Evolutionary conservation across 2,888 invertebrate species (phyloP).

Genomic region (Chrysodeixis includens): DNA sequence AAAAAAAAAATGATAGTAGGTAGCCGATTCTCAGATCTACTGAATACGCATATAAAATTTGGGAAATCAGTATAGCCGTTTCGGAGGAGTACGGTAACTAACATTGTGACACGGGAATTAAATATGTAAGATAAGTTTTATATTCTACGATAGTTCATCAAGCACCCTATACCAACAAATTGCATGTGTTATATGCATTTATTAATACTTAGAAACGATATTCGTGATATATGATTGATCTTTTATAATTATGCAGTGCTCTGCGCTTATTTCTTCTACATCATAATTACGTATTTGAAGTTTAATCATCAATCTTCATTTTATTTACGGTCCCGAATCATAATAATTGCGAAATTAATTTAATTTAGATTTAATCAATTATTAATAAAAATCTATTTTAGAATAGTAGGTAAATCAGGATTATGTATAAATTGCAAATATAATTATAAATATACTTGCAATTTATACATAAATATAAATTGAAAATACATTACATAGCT

Average conservation of each 20-base stretch:
- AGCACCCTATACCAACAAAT: conserved; percentile 45
- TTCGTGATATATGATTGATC: conserved; percentile 56
- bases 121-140: background rate
- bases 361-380: background rate
- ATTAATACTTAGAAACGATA: conserved; percentile 48
- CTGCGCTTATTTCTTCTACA: conserved; percentile 26
- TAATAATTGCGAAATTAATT: background rate
- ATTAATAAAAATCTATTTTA: too few relatives aligned
- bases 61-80: too few relatives aligned
- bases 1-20: too few relatives aligned
- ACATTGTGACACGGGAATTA: too few relatives aligned
- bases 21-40: too few relatives aligned
- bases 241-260: conserved; percentile 40
- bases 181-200: conserved; percentile 47
- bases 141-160: background rate
- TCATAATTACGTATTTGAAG: conserved; percentile 31
- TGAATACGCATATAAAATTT: too few relatives aligned
- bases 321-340: conserved; percentile 11
- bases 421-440: too few relatives aligned
- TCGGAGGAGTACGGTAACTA: too few relatives aligned
- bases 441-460: too few relatives aligned
- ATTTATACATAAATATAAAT: too few relatives aligned
- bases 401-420: too few relatives aligned
- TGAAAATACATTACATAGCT: too few relatives aligned
- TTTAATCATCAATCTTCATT: conserved; percentile 26